Evolutionary conservation across 2,797 vertebrate genomes (phyloP).

Genomic region (Sebastes kiyomatsui): DNA sequence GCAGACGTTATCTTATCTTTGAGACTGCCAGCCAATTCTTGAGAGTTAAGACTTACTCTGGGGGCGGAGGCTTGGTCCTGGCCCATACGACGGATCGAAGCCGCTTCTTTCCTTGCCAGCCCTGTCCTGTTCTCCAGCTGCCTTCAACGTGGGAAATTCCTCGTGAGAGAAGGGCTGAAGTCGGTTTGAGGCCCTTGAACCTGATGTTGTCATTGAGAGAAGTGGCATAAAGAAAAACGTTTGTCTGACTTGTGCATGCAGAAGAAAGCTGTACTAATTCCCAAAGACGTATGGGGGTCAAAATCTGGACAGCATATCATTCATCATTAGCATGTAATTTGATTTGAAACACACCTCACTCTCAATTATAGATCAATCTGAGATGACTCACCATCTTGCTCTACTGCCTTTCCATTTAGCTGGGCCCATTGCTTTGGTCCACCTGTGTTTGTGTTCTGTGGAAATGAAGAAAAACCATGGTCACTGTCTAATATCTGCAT

Average conservation of each 20-base stretch:
- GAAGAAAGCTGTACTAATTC: not conserved
- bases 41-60: constrained; percentile 93
- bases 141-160: constrained; percentile 99
- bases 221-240: not conserved
- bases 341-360: not conserved
- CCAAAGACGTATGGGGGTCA: not conserved
- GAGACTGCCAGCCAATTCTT: constrained; percentile 37
- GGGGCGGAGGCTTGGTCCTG: constrained; percentile 99
- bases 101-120: constrained; percentile 99
- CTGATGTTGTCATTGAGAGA: constrained; percentile 69
- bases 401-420: constrained; percentile 99
- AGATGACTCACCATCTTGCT: constrained; percentile 92
- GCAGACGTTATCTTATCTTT: not conserved
- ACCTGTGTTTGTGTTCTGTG: constrained; percentile 96
- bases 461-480: constrained; percentile 25
- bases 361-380: not conserved
- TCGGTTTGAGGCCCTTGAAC: constrained; percentile 99
- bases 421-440: constrained; percentile 99
- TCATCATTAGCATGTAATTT: not conserved
- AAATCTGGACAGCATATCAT: not conserved
- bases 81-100: constrained; percentile 99
- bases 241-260: not conserved
- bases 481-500: not conserved
- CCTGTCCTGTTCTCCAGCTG: constrained; percentile 99
- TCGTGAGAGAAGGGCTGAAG: constrained; percentile 99